Evolutionary conservation across 2,797 vertebrate species (phyloP).

Genomic region (Poecilia wingei): DNA sequence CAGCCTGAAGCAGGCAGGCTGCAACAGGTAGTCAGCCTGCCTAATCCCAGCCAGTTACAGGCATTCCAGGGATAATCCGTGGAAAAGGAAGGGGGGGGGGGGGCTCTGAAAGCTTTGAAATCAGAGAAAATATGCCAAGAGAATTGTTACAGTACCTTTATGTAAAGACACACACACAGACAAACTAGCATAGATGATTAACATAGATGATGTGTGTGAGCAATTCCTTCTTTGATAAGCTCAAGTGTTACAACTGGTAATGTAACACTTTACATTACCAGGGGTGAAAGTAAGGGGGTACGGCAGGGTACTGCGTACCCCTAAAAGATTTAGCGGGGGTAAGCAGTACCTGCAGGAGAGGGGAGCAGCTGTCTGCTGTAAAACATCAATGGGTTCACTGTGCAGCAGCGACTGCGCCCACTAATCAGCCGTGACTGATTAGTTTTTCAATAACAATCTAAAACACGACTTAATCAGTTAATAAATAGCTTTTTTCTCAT

Average conservation of each 20-base stretch:
- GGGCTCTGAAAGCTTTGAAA: slow-evolving; percentile 58
- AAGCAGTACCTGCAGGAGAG: no score
- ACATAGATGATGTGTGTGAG: slow-evolving; percentile 18
- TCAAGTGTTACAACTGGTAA: not conserved
- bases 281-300: no score
- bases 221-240: slow-evolving; percentile 32
- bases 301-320: no score
- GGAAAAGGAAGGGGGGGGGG: slow-evolving; percentile 23
- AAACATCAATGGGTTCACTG: no score
- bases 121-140: slow-evolving; percentile 29
- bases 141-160: slow-evolving; percentile 47
- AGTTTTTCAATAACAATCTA: no score
- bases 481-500: no score
- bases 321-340: no score
- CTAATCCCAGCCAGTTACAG: slow-evolving; percentile 64
- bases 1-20: slow-evolving; percentile 50
- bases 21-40: slow-evolving; percentile 53
- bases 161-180: slow-evolving; percentile 36
- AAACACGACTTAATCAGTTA: no score
- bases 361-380: no score
- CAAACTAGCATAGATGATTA: not conserved
- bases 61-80: slow-evolving; percentile 66
- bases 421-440: no score
- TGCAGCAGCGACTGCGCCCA: no score
- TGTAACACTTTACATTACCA: not conserved